These are phyloP conservation scores for Synaphobranchus kaupii DNA, from an alignment of 2,797 vertebrate genomes.

Conservation along the genomic window DNA sequence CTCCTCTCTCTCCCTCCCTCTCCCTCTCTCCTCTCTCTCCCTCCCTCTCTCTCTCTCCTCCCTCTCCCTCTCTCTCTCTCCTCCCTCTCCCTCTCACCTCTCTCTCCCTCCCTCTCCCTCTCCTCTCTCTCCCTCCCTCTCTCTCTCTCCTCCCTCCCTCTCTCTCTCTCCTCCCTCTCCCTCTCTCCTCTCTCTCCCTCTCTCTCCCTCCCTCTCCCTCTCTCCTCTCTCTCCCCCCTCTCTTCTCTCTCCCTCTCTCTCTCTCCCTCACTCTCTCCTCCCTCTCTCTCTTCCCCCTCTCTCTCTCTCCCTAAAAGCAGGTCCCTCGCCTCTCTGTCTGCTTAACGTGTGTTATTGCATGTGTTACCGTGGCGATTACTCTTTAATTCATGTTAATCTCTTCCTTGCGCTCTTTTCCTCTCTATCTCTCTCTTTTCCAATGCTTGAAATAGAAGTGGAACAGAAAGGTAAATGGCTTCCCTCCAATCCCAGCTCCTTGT, in stretches of 20 bases:
- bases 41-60: too few relatives aligned
- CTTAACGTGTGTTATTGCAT: conserved; percentile 80
- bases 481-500: conserved; percentile 91
- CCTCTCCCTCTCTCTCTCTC: too few relatives aligned
- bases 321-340: conserved; percentile 68
- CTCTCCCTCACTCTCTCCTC: too few relatives aligned
- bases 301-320: conserved; percentile 66
- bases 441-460: conserved; percentile 99
- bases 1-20: too few relatives aligned
- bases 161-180: too few relatives aligned
- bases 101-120: too few relatives aligned
- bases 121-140: too few relatives aligned
- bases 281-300: too few relatives aligned
- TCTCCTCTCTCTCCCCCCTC: conserved; percentile 18
- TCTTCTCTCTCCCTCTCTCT: conserved; percentile 37
- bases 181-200: neutral
- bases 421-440: conserved; percentile 95
- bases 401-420: conserved; percentile 90
- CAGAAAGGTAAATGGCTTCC: conserved; percentile 99
- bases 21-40: too few relatives aligned
- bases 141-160: too few relatives aligned
- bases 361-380: conserved; percentile 74
- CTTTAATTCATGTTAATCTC: conserved; percentile 97
- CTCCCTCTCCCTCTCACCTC: too few relatives aligned
- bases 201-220: conserved; percentile 38